Conservation (phyloP, 2,113 vertebrate species). For the Echinops telfairi region DNA sequence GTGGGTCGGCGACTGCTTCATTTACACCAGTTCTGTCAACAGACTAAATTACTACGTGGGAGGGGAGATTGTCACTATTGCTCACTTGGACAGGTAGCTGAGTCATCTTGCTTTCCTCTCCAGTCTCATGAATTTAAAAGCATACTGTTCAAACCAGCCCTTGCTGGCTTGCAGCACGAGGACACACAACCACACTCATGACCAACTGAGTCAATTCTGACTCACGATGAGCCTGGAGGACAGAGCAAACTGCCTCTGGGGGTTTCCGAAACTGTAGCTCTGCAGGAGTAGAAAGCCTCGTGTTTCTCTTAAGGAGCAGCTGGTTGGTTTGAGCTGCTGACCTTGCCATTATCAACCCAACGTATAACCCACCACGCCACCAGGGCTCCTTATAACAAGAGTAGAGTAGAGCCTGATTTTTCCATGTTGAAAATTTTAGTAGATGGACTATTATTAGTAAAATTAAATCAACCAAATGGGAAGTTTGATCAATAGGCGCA, state of each 20-base stretch:
- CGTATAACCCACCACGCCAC: too few species aligned
- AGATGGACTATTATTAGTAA: neutral
- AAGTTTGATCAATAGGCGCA: conserved; percentile 21
- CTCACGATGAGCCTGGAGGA: too few species aligned
- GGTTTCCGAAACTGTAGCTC: too few species aligned
- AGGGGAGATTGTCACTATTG: conserved; percentile 99
- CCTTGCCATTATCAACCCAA: too few species aligned
- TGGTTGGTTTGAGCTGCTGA: too few species aligned
- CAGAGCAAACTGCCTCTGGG: too few species aligned
- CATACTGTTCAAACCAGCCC: neutral
- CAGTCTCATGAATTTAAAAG: conserved; percentile 4
- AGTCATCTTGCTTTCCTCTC: conserved; percentile 55
- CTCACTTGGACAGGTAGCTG: conserved; percentile 96
- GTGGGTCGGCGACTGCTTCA: conserved; percentile 99
- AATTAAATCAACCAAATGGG: neutral
- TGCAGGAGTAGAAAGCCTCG: too few species aligned
- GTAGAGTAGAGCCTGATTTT: conserved; percentile 6
- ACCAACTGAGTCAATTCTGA: too few species aligned
- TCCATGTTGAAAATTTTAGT: neutral
- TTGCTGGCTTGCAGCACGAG: neutral
- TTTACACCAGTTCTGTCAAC: conserved; percentile 99
- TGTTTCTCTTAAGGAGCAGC: too few species aligned
- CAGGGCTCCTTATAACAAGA: too few species aligned
- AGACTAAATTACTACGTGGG: conserved; percentile 99
- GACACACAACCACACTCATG: too few species aligned